Evolutionary conservation across 2,888 invertebrate genomes (phyloP), one percentile per base, ranked within the genome.

Genomic region (Idaea dimidiata): DNA sequence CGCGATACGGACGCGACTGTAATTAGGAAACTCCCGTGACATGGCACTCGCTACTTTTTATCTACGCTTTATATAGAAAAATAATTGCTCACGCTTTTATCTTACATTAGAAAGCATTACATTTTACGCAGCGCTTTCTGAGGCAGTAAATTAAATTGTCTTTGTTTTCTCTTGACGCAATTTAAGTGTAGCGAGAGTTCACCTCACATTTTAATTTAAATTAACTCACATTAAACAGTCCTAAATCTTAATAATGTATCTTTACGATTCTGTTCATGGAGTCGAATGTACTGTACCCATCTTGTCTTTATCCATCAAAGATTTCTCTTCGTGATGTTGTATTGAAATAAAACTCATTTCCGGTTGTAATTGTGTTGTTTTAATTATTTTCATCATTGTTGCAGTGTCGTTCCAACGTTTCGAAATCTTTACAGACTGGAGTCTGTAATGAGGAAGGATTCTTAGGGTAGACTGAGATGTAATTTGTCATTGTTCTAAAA

Each of bases 21-120:
- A 62, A 70, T 77, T 76, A 77, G 72, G 66, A 66, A 65, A 64
- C 60, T 63, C 62, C 58, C 59, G 66, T 62, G 58, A 61, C 68
- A 65, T 66, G 62, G 66, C 65, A 66, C 67, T 66, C 63, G 63
- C 61, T 61, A 53, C 60, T 71, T 74, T 72, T 72, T 70, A 71
- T 72, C 63, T 55, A 16, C 17, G 17, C 17, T 17, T 17, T 55
- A 10, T 55, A 55, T 55, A 17, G 65, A 65, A 74, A n/a, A 71
- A 69, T 72, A 75, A 75, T 67, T 67, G 67, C 67, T 62, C 57
- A 64, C 24, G 24, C 59, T 59, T 66, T 63, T 62, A 60, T 58
- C 62, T 62, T 63, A 67, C 66, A 56, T 69, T 59, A 58, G 59
- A 67, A 67, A 71, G 66, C 59, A 54, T 18, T 60, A 64, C 63